Conservation (phyloP, 2,797 vertebrate genomes). For the Diceros bicornis region DNA sequence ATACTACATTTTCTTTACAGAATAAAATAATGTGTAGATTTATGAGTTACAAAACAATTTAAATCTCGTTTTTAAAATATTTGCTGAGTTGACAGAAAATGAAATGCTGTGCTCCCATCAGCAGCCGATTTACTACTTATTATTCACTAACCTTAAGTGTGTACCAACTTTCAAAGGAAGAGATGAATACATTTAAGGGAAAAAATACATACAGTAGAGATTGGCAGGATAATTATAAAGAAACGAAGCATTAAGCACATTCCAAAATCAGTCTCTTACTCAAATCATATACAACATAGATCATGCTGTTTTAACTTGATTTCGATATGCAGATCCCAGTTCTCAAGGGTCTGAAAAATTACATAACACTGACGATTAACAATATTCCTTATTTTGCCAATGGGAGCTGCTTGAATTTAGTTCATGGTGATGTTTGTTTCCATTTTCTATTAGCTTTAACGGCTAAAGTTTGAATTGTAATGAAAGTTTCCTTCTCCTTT, state of each 20-base stretch:
- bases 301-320: not conserved
- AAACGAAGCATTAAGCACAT: not conserved
- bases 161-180: not conserved
- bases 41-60: not conserved
- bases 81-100: conserved; percentile 40
- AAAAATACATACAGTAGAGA: not conserved
- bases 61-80: not conserved
- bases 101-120: not conserved
- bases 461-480: not conserved
- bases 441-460: conserved; percentile 2
- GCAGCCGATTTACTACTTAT: not conserved
- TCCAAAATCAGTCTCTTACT: not conserved
- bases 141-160: not conserved
- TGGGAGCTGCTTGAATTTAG: not conserved
- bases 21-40: not conserved
- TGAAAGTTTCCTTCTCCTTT: not conserved
- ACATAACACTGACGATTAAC: not conserved
- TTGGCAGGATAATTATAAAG: not conserved
- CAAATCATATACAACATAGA: not conserved
- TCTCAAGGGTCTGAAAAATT: not conserved
- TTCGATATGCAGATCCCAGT: not conserved
- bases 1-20: not conserved
- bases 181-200: not conserved
- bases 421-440: not conserved
- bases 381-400: conserved; percentile 13